phyloP scores from a whole-genome alignment of 2,888 invertebrate genomes.

The Elegia similella region DNA sequence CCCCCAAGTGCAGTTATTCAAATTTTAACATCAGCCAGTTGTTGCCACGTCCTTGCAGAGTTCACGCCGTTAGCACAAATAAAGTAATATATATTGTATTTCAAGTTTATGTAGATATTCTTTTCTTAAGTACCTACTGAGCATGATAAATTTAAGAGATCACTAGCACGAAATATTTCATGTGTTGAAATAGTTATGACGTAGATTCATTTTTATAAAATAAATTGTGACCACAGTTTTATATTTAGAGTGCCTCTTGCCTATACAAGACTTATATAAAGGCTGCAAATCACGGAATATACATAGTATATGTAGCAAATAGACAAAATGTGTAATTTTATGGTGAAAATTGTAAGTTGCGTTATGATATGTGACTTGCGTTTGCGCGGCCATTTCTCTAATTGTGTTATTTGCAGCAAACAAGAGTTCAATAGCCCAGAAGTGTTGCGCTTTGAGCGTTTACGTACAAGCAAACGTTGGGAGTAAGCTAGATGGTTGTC shows the following conservation, averaged over 20 bases:
- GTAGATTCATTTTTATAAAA: slow-evolving; percentile 76
- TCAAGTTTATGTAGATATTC: slow-evolving; percentile 48
- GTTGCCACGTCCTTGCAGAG: slow-evolving; percentile 70
- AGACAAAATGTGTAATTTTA: slow-evolving; percentile 72
- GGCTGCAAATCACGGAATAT: slow-evolving; percentile 82
- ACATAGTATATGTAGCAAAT: slow-evolving; percentile 78
- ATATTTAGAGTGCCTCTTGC: slow-evolving; percentile 85
- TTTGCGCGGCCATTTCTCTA: slow-evolving; percentile 31
- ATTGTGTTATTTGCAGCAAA: slow-evolving; percentile 29
- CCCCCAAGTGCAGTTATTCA: slow-evolving; percentile 81
- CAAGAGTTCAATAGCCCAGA: slow-evolving; percentile 9
- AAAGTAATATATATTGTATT: slow-evolving; percentile 42
- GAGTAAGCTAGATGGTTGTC: too few species aligned
- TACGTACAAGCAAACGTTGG: too few species aligned
- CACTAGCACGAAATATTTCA: slow-evolving; percentile 72
- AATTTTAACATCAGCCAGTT: slow-evolving; percentile 77
- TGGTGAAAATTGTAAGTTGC: slow-evolving; percentile 82
- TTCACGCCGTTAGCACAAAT: slow-evolving; percentile 76
- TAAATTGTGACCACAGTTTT: slow-evolving; percentile 82
- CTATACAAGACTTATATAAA: slow-evolving; percentile 82
- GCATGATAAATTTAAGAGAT: slow-evolving; percentile 62
- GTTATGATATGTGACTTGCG: slow-evolving; percentile 79
- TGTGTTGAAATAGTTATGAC: slow-evolving; percentile 66
- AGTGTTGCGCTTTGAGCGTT: too few species aligned
- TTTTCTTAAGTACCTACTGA: slow-evolving; percentile 57